Evolutionary conservation across 1,140 invertebrate genomes (phyloP).

Genomic region (Bombus cullumanus): DNA sequence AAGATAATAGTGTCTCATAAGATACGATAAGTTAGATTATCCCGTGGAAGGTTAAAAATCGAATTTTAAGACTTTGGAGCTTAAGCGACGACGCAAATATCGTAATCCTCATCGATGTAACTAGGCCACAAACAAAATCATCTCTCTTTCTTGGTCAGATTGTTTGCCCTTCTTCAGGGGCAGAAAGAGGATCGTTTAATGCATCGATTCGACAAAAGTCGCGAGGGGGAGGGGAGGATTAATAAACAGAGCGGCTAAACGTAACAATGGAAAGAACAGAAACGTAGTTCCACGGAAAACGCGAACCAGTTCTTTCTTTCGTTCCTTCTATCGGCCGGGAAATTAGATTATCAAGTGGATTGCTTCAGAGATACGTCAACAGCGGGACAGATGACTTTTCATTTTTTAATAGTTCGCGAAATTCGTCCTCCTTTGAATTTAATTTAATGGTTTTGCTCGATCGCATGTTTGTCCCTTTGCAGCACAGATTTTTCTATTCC

Average conservation of each 20-base stretch:
- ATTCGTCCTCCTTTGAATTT: conserved; percentile 9
- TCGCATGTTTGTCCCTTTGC: neutral
- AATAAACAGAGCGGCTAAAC: neutral
- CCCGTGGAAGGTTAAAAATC: too few relatives aligned
- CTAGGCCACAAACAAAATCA: too few relatives aligned
- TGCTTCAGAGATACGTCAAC: neutral
- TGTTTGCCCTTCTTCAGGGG: neutral
- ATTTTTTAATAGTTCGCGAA: neutral
- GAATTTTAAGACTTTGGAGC: too few relatives aligned
- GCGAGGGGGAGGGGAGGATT: neutral
- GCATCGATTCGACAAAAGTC: too few relatives aligned
- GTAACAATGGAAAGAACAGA: neutral
- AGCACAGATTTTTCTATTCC: neutral
- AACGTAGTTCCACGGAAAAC: too few relatives aligned
- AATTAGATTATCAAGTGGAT: conserved; percentile 39
- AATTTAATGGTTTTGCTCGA: neutral
- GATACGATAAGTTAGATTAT: too few relatives aligned
- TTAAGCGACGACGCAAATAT: too few relatives aligned
- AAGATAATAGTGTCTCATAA: too few relatives aligned
- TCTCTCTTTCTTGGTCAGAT: too few relatives aligned
- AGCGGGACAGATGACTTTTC: conserved; percentile 6
- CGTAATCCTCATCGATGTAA: too few relatives aligned
- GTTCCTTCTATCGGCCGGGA: neutral
- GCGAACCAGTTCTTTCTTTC: neutral
- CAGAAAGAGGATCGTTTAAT: neutral